phyloP scores from a whole-genome alignment of 2,888 invertebrate species.

The Drosophila mimica region DNA sequence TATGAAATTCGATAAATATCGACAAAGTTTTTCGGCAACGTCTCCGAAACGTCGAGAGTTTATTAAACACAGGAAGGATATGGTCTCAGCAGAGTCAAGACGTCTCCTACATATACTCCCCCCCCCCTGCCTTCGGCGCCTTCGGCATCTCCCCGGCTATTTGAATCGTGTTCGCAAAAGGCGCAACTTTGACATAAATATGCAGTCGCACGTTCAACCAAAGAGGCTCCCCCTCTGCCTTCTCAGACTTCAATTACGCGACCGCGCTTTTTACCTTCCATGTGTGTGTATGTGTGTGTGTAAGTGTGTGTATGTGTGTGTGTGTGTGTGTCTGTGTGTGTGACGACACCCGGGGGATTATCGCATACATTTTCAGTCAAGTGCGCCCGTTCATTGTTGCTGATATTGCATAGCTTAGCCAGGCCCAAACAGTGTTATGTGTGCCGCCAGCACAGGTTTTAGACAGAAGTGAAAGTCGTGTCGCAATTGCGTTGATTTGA shows the following conservation, averaged over 20 bases:
- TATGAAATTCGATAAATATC: conserved; percentile 82
- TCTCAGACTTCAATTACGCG: conserved; percentile 71
- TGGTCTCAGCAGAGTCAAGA: conserved; percentile 27
- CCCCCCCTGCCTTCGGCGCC: neutral
- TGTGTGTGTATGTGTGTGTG: neutral
- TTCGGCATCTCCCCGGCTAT: conserved; percentile 27
- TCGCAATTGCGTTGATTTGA: conserved; percentile 62
- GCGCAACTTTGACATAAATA: conserved; percentile 73
- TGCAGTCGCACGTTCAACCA: conserved; percentile 48
- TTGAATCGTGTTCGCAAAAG: conserved; percentile 53
- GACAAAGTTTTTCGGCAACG: conserved; percentile 61
- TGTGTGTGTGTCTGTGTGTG: conserved; percentile 28
- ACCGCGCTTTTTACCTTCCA: conserved; percentile 49
- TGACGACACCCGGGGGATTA: conserved; percentile 71
- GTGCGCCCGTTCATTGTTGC: conserved; percentile 71
- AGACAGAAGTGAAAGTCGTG: conserved; percentile 62
- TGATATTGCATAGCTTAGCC: conserved; percentile 43
- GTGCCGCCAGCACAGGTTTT: neutral
- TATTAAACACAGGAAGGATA: conserved; percentile 78
- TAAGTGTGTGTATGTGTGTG: neutral
- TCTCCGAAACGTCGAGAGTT: conserved; percentile 49
- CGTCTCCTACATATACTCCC: neutral
- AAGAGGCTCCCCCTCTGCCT: conserved; percentile 36
- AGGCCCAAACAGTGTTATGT: conserved; percentile 6
- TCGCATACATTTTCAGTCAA: conserved; percentile 76